Base-by-base conservation (phyloP, 1,140 invertebrate species). In the Drosophila littoralis region DNA sequence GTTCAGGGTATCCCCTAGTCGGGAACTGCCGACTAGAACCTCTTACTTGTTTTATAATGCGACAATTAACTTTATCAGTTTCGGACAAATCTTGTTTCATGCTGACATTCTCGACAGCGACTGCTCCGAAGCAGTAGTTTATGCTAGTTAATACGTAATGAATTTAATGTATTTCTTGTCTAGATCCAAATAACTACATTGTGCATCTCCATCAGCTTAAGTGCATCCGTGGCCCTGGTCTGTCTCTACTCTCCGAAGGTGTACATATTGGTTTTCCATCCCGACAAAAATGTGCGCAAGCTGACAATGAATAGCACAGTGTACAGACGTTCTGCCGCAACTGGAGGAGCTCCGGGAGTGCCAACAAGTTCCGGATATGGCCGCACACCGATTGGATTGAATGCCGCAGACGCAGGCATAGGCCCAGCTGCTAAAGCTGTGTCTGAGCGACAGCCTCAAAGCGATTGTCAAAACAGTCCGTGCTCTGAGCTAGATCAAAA, bases 211-310 rank as follows among this genome's bases (percentile, higher is more conserved):
- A 94, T 97, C 71, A 96, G 94, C 81, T 94, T 97, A 57, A 96
- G 96, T 78, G 96, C 96, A 10, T 95, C 95, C 1, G 96, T 97
- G 10, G 95, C 95, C 1, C 93, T 97, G 0, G 94, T 95, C 15
- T 97, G 96, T 82, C 93, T 97, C 0, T 97, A 97, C 92, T 95
- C 94, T 1, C 96, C 96, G 1, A 97, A 97, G 92, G 94, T 97
- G 42, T 96, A 96, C 83, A 94, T 96, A 43, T 94, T 96, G 12
- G 92, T 96, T 17, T 96, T 96, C 90, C 95, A 96, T 84, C 96
- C 96, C 0, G 95, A 96, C 86, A 97, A 96, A 79, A 96, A 96
- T 81, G 94, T 96, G 0, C 93, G 96, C 32, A 93, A 93, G 68
- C 61, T 93, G 32, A 93, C 93, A 40, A 93, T 93, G 93, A 93